Conservation (phyloP, 2,113 vertebrate genomes). For the Neomonachus schauinslandi region DNA sequence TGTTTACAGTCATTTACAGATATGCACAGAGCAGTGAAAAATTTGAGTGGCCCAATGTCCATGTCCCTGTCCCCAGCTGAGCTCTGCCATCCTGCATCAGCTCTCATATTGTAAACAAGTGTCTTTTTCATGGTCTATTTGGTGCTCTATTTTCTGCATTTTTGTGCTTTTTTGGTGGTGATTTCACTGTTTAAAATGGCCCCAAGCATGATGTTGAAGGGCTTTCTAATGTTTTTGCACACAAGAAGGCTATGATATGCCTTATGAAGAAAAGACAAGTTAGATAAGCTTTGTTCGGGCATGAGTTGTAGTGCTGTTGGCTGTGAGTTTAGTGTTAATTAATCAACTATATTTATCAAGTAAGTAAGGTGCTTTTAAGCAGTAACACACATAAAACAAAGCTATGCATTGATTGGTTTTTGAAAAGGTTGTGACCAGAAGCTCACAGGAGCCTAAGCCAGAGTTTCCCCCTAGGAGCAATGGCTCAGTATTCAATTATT, state of each 20-base stretch:
- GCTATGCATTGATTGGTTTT: neutral
- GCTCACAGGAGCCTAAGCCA: neutral
- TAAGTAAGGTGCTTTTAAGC: neutral
- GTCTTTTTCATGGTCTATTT: neutral
- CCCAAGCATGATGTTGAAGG: neutral
- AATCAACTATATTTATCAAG: neutral
- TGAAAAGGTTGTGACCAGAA: neutral
- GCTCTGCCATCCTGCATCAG: neutral
- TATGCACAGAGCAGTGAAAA: neutral
- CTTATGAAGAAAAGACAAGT: neutral
- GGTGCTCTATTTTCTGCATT: neutral
- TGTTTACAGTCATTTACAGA: neutral
- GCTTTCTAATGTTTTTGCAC: neutral
- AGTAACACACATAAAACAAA: neutral
- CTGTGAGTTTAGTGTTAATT: neutral
- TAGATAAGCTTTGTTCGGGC: neutral
- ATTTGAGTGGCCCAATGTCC: neutral
- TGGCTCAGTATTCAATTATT: neutral
- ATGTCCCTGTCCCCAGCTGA: neutral
- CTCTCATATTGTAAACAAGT: neutral
- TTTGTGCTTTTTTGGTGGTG: neutral
- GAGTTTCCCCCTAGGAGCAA: neutral
- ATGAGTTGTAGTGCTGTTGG: neutral
- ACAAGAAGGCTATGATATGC: neutral
- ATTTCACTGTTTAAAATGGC: neutral